Evolutionary conservation across 2,888 invertebrate species (phyloP).

Genomic region (Mythimna impura): DNA sequence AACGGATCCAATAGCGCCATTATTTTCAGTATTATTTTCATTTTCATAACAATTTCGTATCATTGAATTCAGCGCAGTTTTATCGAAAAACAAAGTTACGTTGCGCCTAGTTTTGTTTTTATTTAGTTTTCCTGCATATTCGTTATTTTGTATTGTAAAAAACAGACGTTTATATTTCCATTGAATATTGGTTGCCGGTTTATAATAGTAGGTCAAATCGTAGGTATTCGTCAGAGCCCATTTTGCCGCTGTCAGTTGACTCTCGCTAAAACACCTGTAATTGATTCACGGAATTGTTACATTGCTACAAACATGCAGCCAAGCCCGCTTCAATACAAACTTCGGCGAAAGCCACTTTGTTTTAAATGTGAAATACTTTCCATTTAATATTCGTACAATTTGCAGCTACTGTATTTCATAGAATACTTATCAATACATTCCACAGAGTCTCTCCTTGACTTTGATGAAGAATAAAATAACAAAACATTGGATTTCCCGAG

Average conservation of each 20-base stretch:
- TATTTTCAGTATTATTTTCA: constrained; percentile 50
- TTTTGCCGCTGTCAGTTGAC: constrained; percentile 46
- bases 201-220: constrained; percentile 21
- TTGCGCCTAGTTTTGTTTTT: constrained; percentile 9
- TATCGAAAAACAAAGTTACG: constrained; percentile 18
- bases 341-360: constrained; percentile 3
- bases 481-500: neutral
- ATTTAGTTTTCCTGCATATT: constrained; percentile 20
- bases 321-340: constrained; percentile 11
- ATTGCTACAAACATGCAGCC: constrained; percentile 38
- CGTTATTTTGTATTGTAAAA: constrained; percentile 16
- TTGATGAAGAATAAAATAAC: neutral
- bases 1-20: constrained; percentile 14
- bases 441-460: neutral
- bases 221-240: constrained; percentile 30
- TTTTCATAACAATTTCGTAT: constrained; percentile 27
- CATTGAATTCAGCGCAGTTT: constrained; percentile 7
- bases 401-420: neutral
- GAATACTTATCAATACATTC: constrained; percentile 8
- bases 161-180: constrained; percentile 23
- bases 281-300: constrained; percentile 57
- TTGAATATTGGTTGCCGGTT: constrained; percentile 18
- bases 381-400: neutral
- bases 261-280: constrained; percentile 54
- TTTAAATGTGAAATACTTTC: constrained; percentile 1